Conservation (phyloP, 2,888 invertebrate species). For the Melinaea marsaeus region DNA sequence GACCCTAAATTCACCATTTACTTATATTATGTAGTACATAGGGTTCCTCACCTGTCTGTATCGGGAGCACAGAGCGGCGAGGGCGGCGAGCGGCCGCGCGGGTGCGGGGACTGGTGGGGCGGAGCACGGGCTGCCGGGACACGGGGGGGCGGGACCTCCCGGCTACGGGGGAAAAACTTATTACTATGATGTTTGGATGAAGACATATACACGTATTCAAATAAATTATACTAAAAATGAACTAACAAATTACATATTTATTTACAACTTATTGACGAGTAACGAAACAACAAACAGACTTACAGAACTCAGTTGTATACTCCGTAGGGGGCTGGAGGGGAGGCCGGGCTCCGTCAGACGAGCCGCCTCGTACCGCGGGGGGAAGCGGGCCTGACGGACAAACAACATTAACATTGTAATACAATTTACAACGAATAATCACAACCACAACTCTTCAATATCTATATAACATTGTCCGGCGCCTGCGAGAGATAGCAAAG, state of each 20-base stretch:
- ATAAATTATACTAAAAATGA: too few relatives aligned
- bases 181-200: too few relatives aligned
- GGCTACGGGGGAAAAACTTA: too few relatives aligned
- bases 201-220: too few relatives aligned
- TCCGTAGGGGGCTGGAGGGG: constrained; percentile 24
- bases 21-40: background rate
- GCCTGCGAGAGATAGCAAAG: too few relatives aligned
- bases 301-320: constrained; percentile 6
- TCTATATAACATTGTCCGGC: too few relatives aligned
- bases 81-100: constrained; percentile 19
- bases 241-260: too few relatives aligned
- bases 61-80: constrained; percentile 47
- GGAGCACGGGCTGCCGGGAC: background rate
- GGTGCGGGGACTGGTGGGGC: constrained; percentile 11
- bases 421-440: too few relatives aligned
- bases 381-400: constrained; percentile 49
- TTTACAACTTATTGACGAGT: too few relatives aligned
- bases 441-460: too few relatives aligned
- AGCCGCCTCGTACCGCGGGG: constrained; percentile 66
- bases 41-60: constrained; percentile 55
- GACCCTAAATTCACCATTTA: background rate
- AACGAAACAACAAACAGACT: background rate
- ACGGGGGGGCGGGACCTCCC: background rate
- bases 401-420: constrained; percentile 13
- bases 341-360: constrained; percentile 45